Base-by-base conservation (phyloP, 2,797 vertebrate genomes). In the Ibycter americanus region DNA sequence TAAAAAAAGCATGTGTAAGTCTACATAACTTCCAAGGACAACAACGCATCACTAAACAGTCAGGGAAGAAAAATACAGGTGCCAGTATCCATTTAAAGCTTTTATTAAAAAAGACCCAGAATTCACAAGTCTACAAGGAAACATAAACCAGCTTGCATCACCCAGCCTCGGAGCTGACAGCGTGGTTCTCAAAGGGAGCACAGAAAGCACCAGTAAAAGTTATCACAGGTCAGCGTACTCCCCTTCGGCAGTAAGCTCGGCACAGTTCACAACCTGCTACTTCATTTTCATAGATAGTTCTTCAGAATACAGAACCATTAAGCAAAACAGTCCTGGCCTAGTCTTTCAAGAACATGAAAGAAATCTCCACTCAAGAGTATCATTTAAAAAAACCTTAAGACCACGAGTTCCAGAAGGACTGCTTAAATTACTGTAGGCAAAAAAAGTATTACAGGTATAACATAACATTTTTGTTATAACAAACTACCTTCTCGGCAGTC, bases 21-120 rank as follows among this genome's bases (percentile, higher is more conserved):
- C 31, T 42, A 23, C 63, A 49, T 46, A 17, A 56, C 27, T 42
- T 34, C 29, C 19, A 58, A 23, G 16, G 20, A 59, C 55, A 86
- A 15, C 27, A 26, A 3, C 4, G 1, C 44, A 36, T 27, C 62
- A 6, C 42, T 15, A 4, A 46, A 3, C 6, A 49, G 20, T 2
- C 32, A 32, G 18, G 17, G 20, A 80, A 59, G 31, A 67, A 91
- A 29, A 38, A 22, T 3, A 31, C 21, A 55, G 17, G 42, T 26
- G 22, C 14, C 61, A 56, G 46, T 2, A 34, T 5, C 27, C 27
- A 19, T 4, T 11, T 8, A 9, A 34, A 70, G 40, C 25, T 65
- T 97, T 97, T 96, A 89, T 93, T 92, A 23, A 26, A 66, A 82
- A 55, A 4, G 26, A 49, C 38, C 36, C 54, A 5, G n/a, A 62